A percentile compares a stretch with the other conserved stretches of the same genome.
These are phyloP conservation scores for Synergus umbraculus DNA, from an alignment of 2,888 invertebrate genomes.

Conservation along the genomic window DNA sequence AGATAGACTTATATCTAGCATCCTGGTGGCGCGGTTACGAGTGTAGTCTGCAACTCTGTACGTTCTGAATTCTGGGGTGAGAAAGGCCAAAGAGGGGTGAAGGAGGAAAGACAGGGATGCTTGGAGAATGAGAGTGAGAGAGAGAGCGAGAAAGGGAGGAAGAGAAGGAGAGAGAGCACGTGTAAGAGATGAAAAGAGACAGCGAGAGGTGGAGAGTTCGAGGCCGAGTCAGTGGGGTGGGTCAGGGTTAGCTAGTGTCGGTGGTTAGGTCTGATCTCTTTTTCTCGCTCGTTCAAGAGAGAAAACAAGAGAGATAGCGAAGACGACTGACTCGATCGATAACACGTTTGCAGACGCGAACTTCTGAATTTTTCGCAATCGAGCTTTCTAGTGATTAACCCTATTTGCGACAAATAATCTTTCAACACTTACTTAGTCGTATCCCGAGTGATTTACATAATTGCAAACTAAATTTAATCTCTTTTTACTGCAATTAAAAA, in stretches of 20 bases:
- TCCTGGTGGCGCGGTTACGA: neutral
- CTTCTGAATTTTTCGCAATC: constrained; percentile 25
- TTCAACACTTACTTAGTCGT: neutral
- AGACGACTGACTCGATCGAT: constrained; percentile 27
- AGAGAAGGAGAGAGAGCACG: constrained; percentile 30
- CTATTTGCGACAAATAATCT: neutral
- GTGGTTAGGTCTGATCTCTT: constrained; percentile 35
- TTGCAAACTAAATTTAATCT: neutral
- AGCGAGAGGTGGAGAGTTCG: constrained; percentile 49
- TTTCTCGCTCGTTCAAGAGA: constrained; percentile 9
- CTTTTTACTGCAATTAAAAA: neutral
- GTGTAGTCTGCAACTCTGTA: neutral
- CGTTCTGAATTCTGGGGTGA: constrained; percentile 38
- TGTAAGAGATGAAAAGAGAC: constrained; percentile 33
- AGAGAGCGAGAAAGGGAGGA: constrained; percentile 35
- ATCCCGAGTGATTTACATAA: neutral
- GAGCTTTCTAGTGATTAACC: constrained; percentile 10
- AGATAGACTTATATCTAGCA: no score
- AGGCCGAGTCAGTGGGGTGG: constrained; percentile 58
- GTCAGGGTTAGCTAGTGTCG: constrained; percentile 59
- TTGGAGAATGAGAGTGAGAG: constrained; percentile 30
- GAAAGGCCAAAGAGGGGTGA: constrained; percentile 44
- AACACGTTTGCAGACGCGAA: constrained; percentile 30
- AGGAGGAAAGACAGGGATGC: constrained; percentile 43
- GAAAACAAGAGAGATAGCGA: constrained; percentile 33